A percentile compares a stretch with the other conserved stretches of the same genome.
Conservation (phyloP, 1,140 invertebrate genomes). For the Meloidogyne hapla region DNA sequence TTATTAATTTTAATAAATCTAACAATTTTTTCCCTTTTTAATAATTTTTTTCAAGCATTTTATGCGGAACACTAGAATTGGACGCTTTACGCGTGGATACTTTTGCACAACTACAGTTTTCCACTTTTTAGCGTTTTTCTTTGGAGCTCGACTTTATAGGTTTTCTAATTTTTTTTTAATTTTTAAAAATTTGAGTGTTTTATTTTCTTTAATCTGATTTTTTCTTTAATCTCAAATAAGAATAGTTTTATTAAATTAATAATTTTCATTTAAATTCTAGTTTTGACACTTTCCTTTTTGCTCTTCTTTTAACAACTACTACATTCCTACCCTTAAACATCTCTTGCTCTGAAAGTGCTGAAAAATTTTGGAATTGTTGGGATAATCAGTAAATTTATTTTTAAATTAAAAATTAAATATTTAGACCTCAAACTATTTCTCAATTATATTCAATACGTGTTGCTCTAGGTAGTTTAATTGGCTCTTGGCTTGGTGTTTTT, state of each 20-base stretch:
- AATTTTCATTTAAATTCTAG: constrained; percentile 28
- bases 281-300: background rate
- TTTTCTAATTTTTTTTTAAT: constrained; percentile 33
- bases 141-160: constrained; percentile 56
- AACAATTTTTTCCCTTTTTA: background rate
- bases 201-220: no score
- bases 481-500: constrained; percentile 82
- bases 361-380: constrained; percentile 23
- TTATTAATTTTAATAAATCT: background rate
- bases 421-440: constrained; percentile 33
- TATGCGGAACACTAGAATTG: constrained; percentile 7
- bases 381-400: constrained; percentile 14
- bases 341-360: background rate
- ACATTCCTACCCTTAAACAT: background rate
- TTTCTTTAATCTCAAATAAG: no score
- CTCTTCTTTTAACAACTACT: constrained; percentile 4
- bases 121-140: constrained; percentile 44
- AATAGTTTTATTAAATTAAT: background rate
- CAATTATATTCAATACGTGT: constrained; percentile 38
- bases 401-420: constrained; percentile 13
- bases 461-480: constrained; percentile 70
- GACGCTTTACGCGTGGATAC: background rate
- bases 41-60: background rate
- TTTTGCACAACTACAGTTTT: constrained; percentile 21
- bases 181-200: no score